These are phyloP conservation scores for Girardinus metallicus DNA, from an alignment of 2,797 vertebrate species.

Conservation along the genomic window DNA sequence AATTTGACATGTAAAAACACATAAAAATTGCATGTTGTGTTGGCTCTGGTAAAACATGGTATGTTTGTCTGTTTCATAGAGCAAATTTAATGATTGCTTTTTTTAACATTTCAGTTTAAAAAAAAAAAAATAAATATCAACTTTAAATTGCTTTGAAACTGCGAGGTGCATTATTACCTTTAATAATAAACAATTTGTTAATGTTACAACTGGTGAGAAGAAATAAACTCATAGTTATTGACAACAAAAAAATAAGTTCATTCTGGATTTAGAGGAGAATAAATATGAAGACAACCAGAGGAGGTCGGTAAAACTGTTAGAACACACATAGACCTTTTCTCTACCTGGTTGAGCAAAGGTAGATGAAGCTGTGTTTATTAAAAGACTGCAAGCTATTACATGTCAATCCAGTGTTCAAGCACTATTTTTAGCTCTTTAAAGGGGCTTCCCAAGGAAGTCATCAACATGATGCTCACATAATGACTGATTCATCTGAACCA, in stretches of 20 bases:
- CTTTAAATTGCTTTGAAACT: not conserved
- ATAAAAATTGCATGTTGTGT: not conserved
- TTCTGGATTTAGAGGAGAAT: not conserved
- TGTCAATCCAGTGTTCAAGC: not conserved
- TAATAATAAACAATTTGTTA: not conserved
- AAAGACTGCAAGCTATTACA: not conserved
- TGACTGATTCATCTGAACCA: not conserved
- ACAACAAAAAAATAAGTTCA: not conserved
- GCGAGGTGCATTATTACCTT: not conserved
- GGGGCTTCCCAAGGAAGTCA: not conserved
- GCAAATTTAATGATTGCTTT: not conserved
- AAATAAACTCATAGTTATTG: not conserved
- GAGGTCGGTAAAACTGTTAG: not conserved
- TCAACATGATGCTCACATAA: not conserved
- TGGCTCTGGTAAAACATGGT: not conserved
- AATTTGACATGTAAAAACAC: not conserved
- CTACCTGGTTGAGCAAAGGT: not conserved
- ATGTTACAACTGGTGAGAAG: not conserved
- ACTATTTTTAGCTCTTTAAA: not conserved
- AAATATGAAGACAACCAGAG: not conserved
- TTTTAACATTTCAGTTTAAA: not conserved
- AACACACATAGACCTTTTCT: not conserved
- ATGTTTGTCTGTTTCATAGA: not conserved
- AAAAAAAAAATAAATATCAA: not conserved
- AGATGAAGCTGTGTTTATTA: not conserved